These are phyloP conservation scores for Campoplex capitator DNA, from an alignment of 2,888 invertebrate species.

Conservation along the genomic window DNA sequence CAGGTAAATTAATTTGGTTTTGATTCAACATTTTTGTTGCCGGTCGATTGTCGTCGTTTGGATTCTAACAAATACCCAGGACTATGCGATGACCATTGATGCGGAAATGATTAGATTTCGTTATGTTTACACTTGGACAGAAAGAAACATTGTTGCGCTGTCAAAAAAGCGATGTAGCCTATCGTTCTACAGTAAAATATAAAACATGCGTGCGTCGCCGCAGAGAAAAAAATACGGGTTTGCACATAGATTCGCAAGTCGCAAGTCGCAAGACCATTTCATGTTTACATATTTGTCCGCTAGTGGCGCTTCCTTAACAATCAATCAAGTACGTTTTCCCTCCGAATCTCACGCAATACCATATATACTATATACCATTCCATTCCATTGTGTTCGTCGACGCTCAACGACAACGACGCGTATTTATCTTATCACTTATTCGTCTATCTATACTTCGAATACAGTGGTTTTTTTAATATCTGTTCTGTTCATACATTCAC, in stretches of 20 bases:
- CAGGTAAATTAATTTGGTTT: conserved; percentile 36
- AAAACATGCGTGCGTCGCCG: conserved; percentile 1
- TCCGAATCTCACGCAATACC: not conserved
- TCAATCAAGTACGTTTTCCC: not conserved
- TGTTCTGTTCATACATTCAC: not conserved
- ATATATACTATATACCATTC: not conserved
- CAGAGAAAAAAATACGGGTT: not conserved
- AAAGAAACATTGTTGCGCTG: conserved; percentile 20
- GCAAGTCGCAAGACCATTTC: not conserved
- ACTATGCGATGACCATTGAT: not conserved
- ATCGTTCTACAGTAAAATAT: not conserved
- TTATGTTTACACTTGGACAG: not conserved
- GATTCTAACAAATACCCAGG: not conserved
- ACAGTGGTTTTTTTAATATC: not conserved
- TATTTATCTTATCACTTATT: conserved; percentile 13
- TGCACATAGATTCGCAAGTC: not conserved
- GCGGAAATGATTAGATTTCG: not conserved
- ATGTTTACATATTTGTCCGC: conserved; percentile 9
- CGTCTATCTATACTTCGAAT: not conserved
- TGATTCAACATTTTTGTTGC: conserved; percentile 51
- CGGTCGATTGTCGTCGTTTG: not conserved
- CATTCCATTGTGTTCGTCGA: not conserved
- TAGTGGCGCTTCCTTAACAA: not conserved
- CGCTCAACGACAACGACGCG: not conserved
- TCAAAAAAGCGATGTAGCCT: not conserved